phyloP scores from a whole-genome alignment of 2,797 vertebrate species.

The Cygnus olor region DNA sequence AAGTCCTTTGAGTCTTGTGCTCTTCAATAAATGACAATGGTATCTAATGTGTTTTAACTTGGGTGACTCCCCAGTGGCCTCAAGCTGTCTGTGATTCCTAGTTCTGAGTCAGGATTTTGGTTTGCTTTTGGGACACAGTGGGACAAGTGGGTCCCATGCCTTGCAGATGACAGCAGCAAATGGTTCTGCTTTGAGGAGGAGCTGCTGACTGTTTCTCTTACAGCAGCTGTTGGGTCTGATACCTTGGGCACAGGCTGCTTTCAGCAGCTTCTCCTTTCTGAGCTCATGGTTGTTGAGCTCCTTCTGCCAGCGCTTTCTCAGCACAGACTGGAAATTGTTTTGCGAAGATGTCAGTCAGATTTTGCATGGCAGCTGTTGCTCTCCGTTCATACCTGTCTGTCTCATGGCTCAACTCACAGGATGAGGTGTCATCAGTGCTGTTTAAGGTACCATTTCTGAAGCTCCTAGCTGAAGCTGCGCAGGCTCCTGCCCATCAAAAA shows the following conservation, averaged over 20 bases:
- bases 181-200: not conserved
- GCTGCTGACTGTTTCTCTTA: not conserved
- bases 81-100: not conserved
- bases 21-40: not conserved
- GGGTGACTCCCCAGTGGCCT: accelerated
- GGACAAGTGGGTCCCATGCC: not conserved
- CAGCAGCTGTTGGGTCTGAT: not conserved
- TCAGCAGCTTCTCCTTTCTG: not conserved
- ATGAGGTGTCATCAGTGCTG: not conserved
- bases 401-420: not conserved
- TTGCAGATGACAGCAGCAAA: not conserved
- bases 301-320: not conserved
- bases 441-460: not conserved
- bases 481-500: not conserved
- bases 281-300: not conserved
- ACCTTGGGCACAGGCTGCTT: not conserved
- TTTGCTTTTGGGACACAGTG: not conserved
- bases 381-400: not conserved
- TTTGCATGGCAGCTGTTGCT: not conserved
- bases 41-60: not conserved
- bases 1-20: not conserved
- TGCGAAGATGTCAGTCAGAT: not conserved
- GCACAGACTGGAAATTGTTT: not conserved
- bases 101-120: not conserved
- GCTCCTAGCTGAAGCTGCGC: accelerated